phyloP scores from a whole-genome alignment of 2,888 invertebrate genomes.

The Isoperla grammatica region DNA sequence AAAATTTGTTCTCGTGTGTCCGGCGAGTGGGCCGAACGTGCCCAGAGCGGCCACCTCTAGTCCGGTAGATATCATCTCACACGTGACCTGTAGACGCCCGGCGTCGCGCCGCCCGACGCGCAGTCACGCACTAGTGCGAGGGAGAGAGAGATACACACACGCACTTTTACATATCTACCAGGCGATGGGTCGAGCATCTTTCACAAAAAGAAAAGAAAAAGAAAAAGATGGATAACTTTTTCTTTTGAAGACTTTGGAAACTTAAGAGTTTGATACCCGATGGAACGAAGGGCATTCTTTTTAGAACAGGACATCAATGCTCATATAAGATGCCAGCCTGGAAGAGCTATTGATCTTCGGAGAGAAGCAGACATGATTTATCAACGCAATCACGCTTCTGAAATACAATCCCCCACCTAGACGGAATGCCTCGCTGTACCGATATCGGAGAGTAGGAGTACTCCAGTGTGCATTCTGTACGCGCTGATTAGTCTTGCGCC shows the following conservation, averaged over 20 bases:
- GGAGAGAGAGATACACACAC: neutral
- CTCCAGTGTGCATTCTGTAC: too few relatives aligned
- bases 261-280: constrained; percentile 14
- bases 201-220: neutral
- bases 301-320: constrained; percentile 1
- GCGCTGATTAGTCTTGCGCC: neutral
- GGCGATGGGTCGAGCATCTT: neutral
- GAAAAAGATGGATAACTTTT: constrained; percentile 17
- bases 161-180: constrained; percentile 8
- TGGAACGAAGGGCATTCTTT: constrained; percentile 16
- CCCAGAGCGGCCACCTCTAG: constrained; percentile 3
- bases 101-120: constrained; percentile 4
- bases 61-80: constrained; percentile 14
- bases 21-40: constrained; percentile 13
- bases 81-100: constrained; percentile 9
- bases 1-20: constrained; percentile 22
- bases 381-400: neutral
- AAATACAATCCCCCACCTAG: neutral
- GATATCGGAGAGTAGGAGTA: too few relatives aligned
- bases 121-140: constrained; percentile 15
- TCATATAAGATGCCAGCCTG: constrained; percentile 13
- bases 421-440: too few relatives aligned
- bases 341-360: neutral
- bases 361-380: neutral
- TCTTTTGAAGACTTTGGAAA: constrained; percentile 6